These are phyloP conservation scores for Drosophila littoralis DNA, from an alignment of 1,140 invertebrate genomes.

Conservation along the genomic window DNA sequence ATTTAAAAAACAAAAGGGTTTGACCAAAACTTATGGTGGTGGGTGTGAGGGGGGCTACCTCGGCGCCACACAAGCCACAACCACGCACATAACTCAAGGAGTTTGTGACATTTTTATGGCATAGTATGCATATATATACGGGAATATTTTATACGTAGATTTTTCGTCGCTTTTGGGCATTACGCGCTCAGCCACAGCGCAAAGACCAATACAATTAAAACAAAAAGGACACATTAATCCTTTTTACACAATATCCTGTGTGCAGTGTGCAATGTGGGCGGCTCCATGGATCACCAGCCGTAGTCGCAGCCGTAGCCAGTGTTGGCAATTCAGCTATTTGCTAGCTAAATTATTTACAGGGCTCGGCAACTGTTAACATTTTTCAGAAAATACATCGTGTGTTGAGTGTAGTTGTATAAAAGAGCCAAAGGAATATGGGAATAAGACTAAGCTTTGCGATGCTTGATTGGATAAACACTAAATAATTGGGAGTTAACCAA, in stretches of 20 bases:
- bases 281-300: constrained; percentile 1
- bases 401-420: too few relatives aligned
- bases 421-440: too few relatives aligned
- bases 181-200: constrained; percentile 47
- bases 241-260: constrained; percentile 81
- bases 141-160: constrained; percentile 73
- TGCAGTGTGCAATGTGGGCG: constrained; percentile 49
- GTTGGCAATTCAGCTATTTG: not conserved
- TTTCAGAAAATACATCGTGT: too few relatives aligned
- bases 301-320: not conserved
- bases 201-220: constrained; percentile 73
- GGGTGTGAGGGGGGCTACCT: constrained; percentile 15
- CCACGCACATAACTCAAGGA: constrained; percentile 78
- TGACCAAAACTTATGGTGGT: constrained; percentile 25
- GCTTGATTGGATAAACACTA: too few relatives aligned
- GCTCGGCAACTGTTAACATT: too few relatives aligned
- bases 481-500: too few relatives aligned
- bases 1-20: constrained; percentile 79
- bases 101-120: constrained; percentile 82
- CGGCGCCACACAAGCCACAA: constrained; percentile 65
- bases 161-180: constrained; percentile 60
- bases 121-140: constrained; percentile 50
- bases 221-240: constrained; percentile 78
- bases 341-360: too few relatives aligned
- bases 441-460: too few relatives aligned